phyloP scores from a whole-genome alignment of 1,140 invertebrate genomes.

The Steinernema khuongi region DNA sequence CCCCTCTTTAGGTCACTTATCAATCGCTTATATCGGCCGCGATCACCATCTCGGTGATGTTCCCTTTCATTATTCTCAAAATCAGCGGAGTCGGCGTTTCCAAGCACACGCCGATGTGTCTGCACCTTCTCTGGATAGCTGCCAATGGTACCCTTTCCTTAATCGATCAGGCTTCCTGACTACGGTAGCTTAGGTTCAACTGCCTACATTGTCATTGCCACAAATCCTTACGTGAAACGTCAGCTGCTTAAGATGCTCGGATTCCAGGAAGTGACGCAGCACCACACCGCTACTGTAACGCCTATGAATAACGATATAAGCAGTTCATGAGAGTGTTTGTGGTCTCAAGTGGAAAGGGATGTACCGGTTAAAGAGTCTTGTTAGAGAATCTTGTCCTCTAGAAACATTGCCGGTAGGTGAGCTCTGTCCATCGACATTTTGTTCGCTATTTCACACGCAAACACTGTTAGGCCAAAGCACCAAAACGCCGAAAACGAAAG shows the following conservation, averaged over 20 bases:
- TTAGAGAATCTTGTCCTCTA: too few relatives aligned
- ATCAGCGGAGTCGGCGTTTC: neutral
- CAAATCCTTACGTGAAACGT: constrained; percentile 10
- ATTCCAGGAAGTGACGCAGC: neutral
- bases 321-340: too few relatives aligned
- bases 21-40: neutral
- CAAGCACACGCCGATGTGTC: neutral
- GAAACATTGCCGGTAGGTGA: too few relatives aligned
- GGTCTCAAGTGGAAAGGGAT: too few relatives aligned
- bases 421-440: too few relatives aligned
- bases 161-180: neutral
- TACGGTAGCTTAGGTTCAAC: neutral
- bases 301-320: too few relatives aligned
- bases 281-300: neutral
- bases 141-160: neutral
- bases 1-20: neutral
- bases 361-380: too few relatives aligned
- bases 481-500: too few relatives aligned
- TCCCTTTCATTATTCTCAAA: neutral
- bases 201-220: neutral
- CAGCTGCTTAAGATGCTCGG: neutral
- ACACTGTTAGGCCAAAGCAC: too few relatives aligned
- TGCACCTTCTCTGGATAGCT: neutral
- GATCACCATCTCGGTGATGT: neutral
- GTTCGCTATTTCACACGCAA: too few relatives aligned